These are phyloP conservation scores for Enteromius mattozi DNA, from an alignment of 2,797 vertebrate species.

Conservation along the genomic window DNA sequence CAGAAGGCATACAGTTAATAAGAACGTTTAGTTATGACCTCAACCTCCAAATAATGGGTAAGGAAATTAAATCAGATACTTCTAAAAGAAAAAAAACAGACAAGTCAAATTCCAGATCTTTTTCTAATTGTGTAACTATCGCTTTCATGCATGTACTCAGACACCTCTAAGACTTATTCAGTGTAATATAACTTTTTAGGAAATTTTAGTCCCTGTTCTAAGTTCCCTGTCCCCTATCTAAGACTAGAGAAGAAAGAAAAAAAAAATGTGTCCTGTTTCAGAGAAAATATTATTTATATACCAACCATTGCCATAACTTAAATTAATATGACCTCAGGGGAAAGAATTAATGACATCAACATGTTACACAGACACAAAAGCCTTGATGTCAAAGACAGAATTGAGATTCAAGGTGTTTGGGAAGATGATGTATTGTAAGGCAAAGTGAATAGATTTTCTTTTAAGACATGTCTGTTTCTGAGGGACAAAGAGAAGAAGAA, in stretches of 20 bases:
- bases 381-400: not conserved
- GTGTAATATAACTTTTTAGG: not conserved
- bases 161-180: not conserved
- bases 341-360: not conserved
- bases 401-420: slow-evolving; percentile 29
- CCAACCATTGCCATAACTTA: not conserved
- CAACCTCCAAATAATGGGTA: slow-evolving; percentile 12
- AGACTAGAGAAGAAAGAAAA: not conserved
- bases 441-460: slow-evolving; percentile 13
- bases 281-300: not conserved
- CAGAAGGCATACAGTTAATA: slow-evolving; percentile 19
- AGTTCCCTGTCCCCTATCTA: not conserved
- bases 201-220: not conserved
- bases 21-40: slow-evolving; percentile 6
- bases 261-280: not conserved
- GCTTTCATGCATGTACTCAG: not conserved
- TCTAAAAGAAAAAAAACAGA: not conserved
- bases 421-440: not conserved
- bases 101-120: slow-evolving; percentile 11
- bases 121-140: not conserved
- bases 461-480: slow-evolving; percentile 7
- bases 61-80: slow-evolving; percentile 24
- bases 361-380: slow-evolving; percentile 1
- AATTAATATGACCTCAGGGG: slow-evolving; percentile 11
- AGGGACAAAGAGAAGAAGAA: slow-evolving; percentile 29